phyloP scores from a whole-genome alignment of 2,888 invertebrate genomes.

The Operophtera brumata region DNA sequence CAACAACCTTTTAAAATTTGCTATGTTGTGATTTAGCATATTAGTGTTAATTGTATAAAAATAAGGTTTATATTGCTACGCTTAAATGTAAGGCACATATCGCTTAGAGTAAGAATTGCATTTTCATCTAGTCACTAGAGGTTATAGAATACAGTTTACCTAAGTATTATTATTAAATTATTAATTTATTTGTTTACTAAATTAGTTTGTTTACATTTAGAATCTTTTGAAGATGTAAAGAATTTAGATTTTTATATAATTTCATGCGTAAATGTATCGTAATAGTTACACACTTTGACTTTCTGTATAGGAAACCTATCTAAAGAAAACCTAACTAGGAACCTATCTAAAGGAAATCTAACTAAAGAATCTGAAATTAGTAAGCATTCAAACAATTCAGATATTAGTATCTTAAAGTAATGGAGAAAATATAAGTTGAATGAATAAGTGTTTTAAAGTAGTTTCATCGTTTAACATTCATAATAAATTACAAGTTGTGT shows the following conservation, averaged over 20 bases:
- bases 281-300: too few relatives aligned
- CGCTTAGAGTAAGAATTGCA: slow-evolving; percentile 42
- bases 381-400: too few relatives aligned
- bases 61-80: slow-evolving; percentile 48
- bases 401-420: too few relatives aligned
- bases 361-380: too few relatives aligned
- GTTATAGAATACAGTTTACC: not conserved
- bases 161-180: too few relatives aligned
- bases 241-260: not conserved
- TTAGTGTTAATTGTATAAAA: slow-evolving; percentile 35
- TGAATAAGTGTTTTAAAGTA: too few relatives aligned
- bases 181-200: not conserved
- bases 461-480: too few relatives aligned
- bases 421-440: too few relatives aligned
- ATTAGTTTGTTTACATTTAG: not conserved
- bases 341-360: too few relatives aligned
- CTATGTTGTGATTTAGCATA: slow-evolving; percentile 62
- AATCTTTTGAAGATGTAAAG: not conserved
- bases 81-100: slow-evolving; percentile 58
- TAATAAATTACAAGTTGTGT: not conserved
- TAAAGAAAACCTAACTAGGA: too few relatives aligned
- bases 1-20: slow-evolving; percentile 47
- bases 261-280: too few relatives aligned
- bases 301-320: too few relatives aligned
- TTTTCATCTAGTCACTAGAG: slow-evolving; percentile 43